phyloP scores from a whole-genome alignment of 2,113 vertebrate species.

The Phylloscopus trochilus region DNA sequence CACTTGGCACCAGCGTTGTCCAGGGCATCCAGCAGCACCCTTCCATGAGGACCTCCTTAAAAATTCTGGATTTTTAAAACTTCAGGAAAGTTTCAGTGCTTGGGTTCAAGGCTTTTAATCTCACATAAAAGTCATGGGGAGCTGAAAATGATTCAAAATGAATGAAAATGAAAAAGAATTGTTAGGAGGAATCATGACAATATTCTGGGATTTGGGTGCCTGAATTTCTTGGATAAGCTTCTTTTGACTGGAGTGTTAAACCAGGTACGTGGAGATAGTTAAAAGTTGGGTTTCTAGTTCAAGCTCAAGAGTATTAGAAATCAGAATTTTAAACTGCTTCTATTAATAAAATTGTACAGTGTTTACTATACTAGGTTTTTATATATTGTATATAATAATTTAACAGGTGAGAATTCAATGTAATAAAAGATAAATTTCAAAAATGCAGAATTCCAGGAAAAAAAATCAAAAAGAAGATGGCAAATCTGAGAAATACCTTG shows the following conservation, averaged over 20 bases:
- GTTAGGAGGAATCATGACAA: not conserved
- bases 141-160: not conserved
- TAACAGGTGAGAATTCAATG: not conserved
- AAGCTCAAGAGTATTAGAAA: not conserved
- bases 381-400: not conserved
- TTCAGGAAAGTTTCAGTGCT: not conserved
- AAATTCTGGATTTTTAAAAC: not conserved
- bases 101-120: not conserved
- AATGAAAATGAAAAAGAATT: not conserved
- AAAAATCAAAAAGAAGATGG: not conserved
- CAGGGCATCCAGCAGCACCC: not conserved
- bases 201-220: not conserved
- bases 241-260: not conserved
- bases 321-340: not conserved
- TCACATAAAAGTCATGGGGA: rapidly evolving
- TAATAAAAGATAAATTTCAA: not conserved
- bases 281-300: not conserved
- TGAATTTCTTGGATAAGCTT: not conserved
- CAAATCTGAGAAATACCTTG: not conserved
- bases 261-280: not conserved
- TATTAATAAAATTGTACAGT: not conserved
- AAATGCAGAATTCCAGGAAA: not conserved
- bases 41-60: not conserved
- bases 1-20: not conserved
- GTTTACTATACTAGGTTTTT: not conserved